Percentiles rank a stretch among this genome's conserved stretches.
These are phyloP conservation scores for Thalpophila matura DNA, from an alignment of 2,888 invertebrate species.

Conservation along the genomic window DNA sequence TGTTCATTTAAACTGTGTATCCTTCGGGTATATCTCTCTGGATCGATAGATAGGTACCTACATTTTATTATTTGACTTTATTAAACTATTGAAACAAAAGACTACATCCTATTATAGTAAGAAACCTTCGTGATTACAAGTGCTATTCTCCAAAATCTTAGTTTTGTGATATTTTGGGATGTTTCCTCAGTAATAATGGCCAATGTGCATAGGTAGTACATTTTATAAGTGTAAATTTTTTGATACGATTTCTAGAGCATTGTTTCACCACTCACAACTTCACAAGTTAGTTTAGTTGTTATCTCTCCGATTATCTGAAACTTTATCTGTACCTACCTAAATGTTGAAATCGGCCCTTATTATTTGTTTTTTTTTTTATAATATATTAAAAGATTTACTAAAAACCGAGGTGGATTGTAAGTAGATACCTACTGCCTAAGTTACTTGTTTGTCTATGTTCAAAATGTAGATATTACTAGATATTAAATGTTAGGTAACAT, in stretches of 20 bases:
- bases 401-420: conserved; percentile 14
- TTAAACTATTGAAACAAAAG: too few relatives aligned
- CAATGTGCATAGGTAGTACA: not conserved
- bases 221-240: not conserved
- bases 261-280: conserved; percentile 11
- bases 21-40: too few relatives aligned
- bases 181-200: not conserved
- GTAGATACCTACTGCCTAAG: not conserved
- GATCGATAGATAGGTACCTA: too few relatives aligned
- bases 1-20: too few relatives aligned
- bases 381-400: conserved; percentile 3
- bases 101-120: too few relatives aligned
- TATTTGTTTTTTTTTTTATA: not conserved
- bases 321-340: not conserved
- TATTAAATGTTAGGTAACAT: not conserved
- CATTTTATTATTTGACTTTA: too few relatives aligned
- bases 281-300: not conserved
- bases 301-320: conserved; percentile 17
- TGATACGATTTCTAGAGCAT: not conserved
- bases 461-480: conserved; percentile 11
- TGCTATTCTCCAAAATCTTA: too few relatives aligned
- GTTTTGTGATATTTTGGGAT: not conserved
- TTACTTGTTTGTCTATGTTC: conserved; percentile 26
- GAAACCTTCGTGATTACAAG: too few relatives aligned
- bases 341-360: conserved; percentile 15